Conservation (phyloP, 2,797 vertebrate species). For the Borostomias antarcticus region DNA sequence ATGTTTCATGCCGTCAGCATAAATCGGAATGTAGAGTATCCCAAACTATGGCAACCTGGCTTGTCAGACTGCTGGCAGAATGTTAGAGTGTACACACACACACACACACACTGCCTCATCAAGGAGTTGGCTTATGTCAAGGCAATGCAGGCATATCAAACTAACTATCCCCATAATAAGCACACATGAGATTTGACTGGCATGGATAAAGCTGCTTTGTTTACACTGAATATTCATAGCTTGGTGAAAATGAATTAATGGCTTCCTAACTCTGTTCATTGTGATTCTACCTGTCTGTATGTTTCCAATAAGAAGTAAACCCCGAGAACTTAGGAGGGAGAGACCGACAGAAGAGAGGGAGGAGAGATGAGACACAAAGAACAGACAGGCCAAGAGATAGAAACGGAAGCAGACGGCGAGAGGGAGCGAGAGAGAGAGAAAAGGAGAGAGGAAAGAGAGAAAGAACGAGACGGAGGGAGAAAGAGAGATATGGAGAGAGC, state of each 20-base stretch:
- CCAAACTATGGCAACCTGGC: neutral
- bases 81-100: conserved; percentile 13
- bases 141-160: conserved; percentile 63
- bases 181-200: conserved; percentile 75
- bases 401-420: conserved; percentile 7
- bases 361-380: conserved; percentile 19
- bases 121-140: conserved; percentile 61
- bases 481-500: neutral
- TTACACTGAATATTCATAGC: conserved; percentile 78
- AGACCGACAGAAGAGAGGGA: conserved; percentile 13
- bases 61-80: neutral
- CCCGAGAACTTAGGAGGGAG: conserved; percentile 26
- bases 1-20: neutral
- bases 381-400: neutral
- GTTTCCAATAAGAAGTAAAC: conserved; percentile 37
- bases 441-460: neutral
- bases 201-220: conserved; percentile 61
- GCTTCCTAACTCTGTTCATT: conserved; percentile 64
- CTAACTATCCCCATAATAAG: conserved; percentile 72
- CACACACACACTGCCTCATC: conserved; percentile 48
- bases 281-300: conserved; percentile 54
- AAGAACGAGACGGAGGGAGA: neutral
- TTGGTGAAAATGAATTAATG: conserved; percentile 63
- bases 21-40: neutral
- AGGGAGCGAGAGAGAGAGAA: neutral